These are phyloP conservation scores for Sturnus vulgaris DNA, from an alignment of 2,113 vertebrate genomes.

Conservation along the genomic window DNA sequence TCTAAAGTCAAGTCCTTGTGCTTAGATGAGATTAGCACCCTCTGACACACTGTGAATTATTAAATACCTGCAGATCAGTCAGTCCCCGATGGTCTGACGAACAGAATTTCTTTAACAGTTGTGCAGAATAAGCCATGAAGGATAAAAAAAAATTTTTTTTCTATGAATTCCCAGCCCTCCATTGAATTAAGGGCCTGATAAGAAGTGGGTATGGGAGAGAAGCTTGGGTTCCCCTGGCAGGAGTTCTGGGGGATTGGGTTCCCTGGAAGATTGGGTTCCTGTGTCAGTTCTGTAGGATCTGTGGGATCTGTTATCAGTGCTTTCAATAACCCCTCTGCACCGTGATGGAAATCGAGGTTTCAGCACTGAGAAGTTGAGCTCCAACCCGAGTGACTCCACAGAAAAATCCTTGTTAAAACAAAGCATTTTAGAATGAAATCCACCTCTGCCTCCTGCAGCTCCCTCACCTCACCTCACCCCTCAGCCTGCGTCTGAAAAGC, in stretches of 20 bases:
- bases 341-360: not conserved
- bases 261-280: too few relatives aligned
- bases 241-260: not conserved
- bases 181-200: accelerated
- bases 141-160: not conserved
- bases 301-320: not conserved
- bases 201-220: not conserved
- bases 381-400: not conserved
- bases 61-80: not conserved
- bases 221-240: not conserved
- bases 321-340: not conserved
- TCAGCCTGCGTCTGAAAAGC: not conserved
- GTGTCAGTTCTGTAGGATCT: not conserved
- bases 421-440: not conserved
- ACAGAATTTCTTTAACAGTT: not conserved
- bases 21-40: constrained; percentile 34
- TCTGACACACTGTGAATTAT: not conserved
- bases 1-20: not conserved
- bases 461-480: not conserved
- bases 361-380: not conserved
- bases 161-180: not conserved
- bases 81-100: not conserved
- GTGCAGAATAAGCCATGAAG: not conserved
- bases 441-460: not conserved
- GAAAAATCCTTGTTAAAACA: not conserved